phyloP scores from a whole-genome alignment of 2,113 vertebrate genomes.

The Galbula dea region DNA sequence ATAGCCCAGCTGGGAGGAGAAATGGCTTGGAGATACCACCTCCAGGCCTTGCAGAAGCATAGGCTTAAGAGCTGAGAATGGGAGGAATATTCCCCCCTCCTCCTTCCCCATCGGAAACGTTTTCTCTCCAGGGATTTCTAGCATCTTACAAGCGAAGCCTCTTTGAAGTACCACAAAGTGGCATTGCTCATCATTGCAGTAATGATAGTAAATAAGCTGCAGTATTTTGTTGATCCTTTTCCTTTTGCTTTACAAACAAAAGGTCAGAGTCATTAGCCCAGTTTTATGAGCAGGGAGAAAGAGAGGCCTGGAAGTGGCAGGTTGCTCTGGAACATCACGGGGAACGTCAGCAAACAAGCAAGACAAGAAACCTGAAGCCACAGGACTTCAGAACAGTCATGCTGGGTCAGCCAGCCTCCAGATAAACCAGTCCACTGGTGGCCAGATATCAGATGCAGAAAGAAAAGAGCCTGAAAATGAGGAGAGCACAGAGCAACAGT shows the following conservation, averaged over 20 bases:
- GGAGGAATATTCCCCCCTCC: neutral
- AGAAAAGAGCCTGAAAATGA: neutral
- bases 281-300: neutral
- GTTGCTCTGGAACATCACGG: neutral
- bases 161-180: constrained; percentile 31
- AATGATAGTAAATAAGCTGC: constrained; percentile 55
- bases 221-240: constrained; percentile 48
- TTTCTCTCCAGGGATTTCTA: constrained; percentile 38
- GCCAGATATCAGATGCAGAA: neutral
- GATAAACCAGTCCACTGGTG: accelerated
- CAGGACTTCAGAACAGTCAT: neutral
- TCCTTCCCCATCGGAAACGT: constrained; percentile 14
- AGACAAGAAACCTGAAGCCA: neutral
- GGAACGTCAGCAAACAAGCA: neutral
- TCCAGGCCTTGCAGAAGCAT: neutral
- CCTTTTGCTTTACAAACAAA: constrained; percentile 60
- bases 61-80: neutral
- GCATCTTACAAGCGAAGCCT: neutral
- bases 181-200: constrained; percentile 38
- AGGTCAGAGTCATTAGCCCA: constrained; percentile 57
- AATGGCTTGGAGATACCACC: neutral
- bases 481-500: neutral
- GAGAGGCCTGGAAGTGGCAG: neutral
- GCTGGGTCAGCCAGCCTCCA: neutral
- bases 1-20: neutral